Percentiles rank a stretch among this genome's conserved stretches.
Evolutionary conservation across 2,888 invertebrate species (phyloP).

Genomic region (Phasia obesa): DNA sequence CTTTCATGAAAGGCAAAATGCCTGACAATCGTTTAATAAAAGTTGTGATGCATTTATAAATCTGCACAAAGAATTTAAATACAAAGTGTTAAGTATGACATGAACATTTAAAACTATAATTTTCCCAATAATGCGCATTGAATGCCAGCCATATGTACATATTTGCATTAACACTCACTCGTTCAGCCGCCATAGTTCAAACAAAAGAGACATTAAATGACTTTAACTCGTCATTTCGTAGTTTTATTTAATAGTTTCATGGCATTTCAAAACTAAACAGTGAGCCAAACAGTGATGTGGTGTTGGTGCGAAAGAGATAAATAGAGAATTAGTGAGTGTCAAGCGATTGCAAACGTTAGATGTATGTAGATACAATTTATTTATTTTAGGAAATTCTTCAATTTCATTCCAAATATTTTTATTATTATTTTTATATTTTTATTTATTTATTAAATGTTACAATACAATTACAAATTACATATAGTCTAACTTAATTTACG

Average conservation of each 20-base stretch:
- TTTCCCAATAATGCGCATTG: slow-evolving; percentile 40
- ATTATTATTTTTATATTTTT: too few species aligned
- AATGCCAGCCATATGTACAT: slow-evolving; percentile 20
- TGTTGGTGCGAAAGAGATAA: neutral
- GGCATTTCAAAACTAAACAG: neutral
- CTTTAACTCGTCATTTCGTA: slow-evolving; percentile 21
- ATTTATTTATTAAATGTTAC: too few species aligned
- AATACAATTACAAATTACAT: too few species aligned
- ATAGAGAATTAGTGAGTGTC: too few species aligned
- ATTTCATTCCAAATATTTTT: too few species aligned
- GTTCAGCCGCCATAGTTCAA: neutral
- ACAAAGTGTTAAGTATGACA: slow-evolving; percentile 19
- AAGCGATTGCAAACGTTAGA: too few species aligned
- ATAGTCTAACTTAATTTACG: too few species aligned
- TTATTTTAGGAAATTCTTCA: too few species aligned
- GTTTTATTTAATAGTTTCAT: slow-evolving; percentile 33
- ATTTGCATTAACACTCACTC: slow-evolving; percentile 10
- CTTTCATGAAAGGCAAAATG: too few species aligned
- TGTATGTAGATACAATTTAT: too few species aligned
- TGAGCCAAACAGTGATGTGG: neutral
- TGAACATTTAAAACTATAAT: slow-evolving; percentile 11
- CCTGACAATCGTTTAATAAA: too few species aligned
- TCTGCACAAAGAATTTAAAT: slow-evolving; percentile 36
- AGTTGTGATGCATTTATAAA: slow-evolving; percentile 40
- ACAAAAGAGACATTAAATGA: slow-evolving; percentile 24